Conservation (phyloP, 2,797 vertebrate species). For the Choloepus didactylus region DNA sequence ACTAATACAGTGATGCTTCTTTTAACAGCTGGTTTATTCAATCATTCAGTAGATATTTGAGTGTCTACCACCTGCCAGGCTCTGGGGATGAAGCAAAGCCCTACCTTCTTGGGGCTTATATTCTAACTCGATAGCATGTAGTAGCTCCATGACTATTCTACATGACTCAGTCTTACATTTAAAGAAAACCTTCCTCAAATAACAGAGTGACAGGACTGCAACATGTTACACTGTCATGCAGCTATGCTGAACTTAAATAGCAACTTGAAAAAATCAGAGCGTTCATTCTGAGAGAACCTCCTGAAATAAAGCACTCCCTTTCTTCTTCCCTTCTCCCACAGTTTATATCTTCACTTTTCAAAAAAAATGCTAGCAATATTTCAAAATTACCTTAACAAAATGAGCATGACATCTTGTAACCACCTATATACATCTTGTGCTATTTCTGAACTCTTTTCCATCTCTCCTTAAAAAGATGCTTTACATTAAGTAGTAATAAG, state of each 20-base stretch:
- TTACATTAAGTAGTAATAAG: background rate
- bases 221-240: background rate
- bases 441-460: conserved; percentile 27
- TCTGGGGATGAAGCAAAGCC: background rate
- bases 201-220: background rate
- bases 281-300: background rate
- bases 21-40: background rate
- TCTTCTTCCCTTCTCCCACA: background rate
- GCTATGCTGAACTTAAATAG: background rate
- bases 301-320: background rate
- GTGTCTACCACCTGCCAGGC: background rate
- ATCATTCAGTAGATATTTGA: background rate
- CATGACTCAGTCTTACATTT: background rate
- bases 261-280: background rate
- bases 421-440: background rate
- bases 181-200: conserved; percentile 1
- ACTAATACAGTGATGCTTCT: background rate
- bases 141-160: background rate
- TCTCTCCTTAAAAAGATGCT: conserved; percentile 4
- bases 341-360: background rate
- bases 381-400: conserved; percentile 9
- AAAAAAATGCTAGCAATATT: background rate
- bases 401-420: background rate
- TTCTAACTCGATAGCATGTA: background rate
- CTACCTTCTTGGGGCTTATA: background rate